Conservation (phyloP, 2,797 vertebrate genomes). For the Ptychobarbus kaznakovi region DNA sequence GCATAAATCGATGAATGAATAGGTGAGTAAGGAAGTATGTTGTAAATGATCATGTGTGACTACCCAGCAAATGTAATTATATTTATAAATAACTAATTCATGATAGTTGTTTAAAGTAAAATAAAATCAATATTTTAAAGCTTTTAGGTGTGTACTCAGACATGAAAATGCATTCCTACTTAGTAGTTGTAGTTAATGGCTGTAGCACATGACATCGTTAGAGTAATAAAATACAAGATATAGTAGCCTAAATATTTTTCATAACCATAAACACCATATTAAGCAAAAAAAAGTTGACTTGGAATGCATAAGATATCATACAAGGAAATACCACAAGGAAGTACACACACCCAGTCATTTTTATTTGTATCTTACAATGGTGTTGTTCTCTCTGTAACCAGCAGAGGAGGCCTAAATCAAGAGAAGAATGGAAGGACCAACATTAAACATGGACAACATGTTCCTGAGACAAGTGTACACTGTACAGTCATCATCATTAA, state of each 20-base stretch:
- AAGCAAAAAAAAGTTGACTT: not conserved
- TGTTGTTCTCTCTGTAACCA: constrained; percentile 46
- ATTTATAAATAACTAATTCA: not conserved
- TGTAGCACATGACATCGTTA: not conserved
- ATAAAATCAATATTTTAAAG: not conserved
- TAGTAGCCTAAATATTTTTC: not conserved
- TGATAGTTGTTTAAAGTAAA: not conserved
- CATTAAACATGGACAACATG: not conserved
- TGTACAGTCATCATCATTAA: not conserved
- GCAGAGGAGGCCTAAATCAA: constrained; percentile 47
- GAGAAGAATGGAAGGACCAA: not conserved
- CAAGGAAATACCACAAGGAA: constrained; percentile 8
- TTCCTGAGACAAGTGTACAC: not conserved
- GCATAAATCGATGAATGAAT: too few species aligned
- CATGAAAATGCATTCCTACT: not conserved
- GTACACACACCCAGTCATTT: not conserved
- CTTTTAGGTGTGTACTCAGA: not conserved
- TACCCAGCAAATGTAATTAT: not conserved
- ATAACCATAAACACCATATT: not conserved
- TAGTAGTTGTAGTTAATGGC: not conserved
- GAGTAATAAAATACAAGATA: not conserved
- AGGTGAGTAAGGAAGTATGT: too few species aligned
- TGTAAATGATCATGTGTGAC: not conserved
- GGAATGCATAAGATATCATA: not conserved
- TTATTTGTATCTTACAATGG: not conserved